These are phyloP conservation scores for Oncorhynchus clarkii DNA, from an alignment of 2,113 vertebrate species.

Conservation along the genomic window DNA sequence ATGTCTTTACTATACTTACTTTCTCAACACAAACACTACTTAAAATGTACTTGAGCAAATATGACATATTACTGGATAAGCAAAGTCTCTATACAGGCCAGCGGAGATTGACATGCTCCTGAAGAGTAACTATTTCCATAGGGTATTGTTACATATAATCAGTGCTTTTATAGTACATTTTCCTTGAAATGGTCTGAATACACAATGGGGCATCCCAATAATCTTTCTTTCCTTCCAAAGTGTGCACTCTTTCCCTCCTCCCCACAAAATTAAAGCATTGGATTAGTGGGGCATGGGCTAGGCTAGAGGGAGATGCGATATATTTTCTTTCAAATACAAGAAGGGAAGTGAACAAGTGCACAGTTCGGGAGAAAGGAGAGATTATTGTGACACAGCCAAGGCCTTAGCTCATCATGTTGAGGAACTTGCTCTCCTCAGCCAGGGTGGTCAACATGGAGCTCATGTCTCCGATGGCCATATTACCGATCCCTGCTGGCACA, in stretches of 20 bases:
- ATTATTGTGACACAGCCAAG: constrained; percentile 20
- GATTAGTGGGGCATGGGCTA: too few species aligned
- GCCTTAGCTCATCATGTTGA: constrained; percentile 89
- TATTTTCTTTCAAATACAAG: too few species aligned
- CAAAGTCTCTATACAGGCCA: constrained; percentile 32
- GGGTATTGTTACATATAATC: constrained; percentile 43
- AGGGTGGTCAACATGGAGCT: constrained; percentile 97
- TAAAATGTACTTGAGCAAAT: constrained; percentile 51
- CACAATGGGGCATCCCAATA: not conserved
- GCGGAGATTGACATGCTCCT: constrained; percentile 16
- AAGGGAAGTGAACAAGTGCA: too few species aligned
- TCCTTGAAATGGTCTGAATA: constrained; percentile 41
- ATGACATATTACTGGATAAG: constrained; percentile 46
- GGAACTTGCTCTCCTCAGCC: constrained; percentile 95
- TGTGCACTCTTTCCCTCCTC: constrained; percentile 1
- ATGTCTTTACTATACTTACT: constrained; percentile 43
- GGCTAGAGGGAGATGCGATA: not conserved
- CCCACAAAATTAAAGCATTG: not conserved
- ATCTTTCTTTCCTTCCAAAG: not conserved
- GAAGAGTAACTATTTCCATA: constrained; percentile 41
- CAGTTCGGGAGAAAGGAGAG: not conserved
- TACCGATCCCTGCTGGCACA: constrained; percentile 88
- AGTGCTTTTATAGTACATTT: constrained; percentile 64
- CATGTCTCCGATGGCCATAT: constrained; percentile 99
- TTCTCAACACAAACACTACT: constrained; percentile 41